Base-by-base conservation (phyloP, 2,113 vertebrate species). In the Apus apus region DNA sequence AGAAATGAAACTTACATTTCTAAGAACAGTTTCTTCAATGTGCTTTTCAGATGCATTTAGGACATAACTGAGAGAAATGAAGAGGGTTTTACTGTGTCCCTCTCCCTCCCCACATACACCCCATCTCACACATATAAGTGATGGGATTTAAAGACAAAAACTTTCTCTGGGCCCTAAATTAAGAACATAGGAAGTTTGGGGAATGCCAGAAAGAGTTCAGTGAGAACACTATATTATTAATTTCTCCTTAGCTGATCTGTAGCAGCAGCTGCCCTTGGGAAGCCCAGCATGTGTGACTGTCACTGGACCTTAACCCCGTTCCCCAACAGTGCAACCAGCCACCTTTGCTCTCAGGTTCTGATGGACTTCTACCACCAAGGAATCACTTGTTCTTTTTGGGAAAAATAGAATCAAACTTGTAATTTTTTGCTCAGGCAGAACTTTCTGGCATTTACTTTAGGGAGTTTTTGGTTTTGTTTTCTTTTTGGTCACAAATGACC, bases 321-420 rank as follows among this genome's bases (percentile, higher is more conserved):
- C 71, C 70, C 87, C 94, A 53, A 4, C 38, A 6, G 71, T 27
- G 38, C 14, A 27, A 85, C 87, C 90, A 77, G 85, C 87, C 3
- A 76, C 70, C 94, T 95, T 43, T 82, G 91, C 93, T 97, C 97
- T 97, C 97, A 97, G 96, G 97, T 94, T 97, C 93, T 90, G 90
- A 93, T 62, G 94, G 94, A 96, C 95, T 97, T 78, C 60, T 32
- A 26, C 91, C 91, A 93, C 93, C 96, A 87, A 89, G 93, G 94
- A 96, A 84, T 71, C 89, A 30, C 90, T 86, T 58, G 68, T 91
- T 93, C 91, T 94, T 97, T 85, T 74, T 62, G 85, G 82, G 48
- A 34, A 58, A 77, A 71, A 21, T 7, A 27, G 50, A 80, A 65
- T 50, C 54, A 56, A 82, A 94, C 85, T 94, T 27, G 90, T 71